Percentiles rank a stretch among this genome's conserved stretches.
phyloP scores from a whole-genome alignment of 2,888 invertebrate genomes.

The Caenorhabditis uteleia region DNA sequence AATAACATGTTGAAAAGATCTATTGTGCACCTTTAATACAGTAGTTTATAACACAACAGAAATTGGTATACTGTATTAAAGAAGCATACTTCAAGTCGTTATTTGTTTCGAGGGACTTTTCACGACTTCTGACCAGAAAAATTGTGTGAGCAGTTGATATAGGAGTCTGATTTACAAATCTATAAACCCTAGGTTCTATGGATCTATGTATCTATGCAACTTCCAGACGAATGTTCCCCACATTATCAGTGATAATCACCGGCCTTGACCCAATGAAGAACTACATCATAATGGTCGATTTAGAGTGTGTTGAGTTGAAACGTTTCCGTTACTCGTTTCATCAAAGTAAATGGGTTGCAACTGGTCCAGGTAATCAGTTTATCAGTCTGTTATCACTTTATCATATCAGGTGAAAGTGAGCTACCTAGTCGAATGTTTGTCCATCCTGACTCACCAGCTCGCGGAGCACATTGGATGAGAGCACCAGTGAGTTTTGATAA shows the following conservation, averaged over 20 bases:
- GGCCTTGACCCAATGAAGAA: constrained; percentile 73
- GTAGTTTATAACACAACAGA: too few species aligned
- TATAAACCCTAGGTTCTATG: too few species aligned
- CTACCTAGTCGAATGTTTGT: constrained; percentile 79
- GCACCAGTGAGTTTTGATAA: constrained; percentile 93
- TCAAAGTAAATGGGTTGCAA: constrained; percentile 95
- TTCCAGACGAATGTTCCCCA: constrained; percentile 94
- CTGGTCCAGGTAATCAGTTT: constrained; percentile 80
- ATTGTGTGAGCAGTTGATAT: too few species aligned
- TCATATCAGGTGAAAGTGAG: constrained; percentile 82
- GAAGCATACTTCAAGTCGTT: too few species aligned
- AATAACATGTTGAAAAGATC: too few species aligned
- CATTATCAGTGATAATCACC: constrained; percentile 89
- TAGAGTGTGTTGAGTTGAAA: constrained; percentile 82
- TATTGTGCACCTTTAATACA: too few species aligned
- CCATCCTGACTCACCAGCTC: constrained; percentile 93
- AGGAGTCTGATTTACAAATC: too few species aligned
- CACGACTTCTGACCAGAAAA: too few species aligned
- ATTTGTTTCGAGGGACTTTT: too few species aligned
- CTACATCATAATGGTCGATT: constrained; percentile 65
- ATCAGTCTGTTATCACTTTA: not conserved
- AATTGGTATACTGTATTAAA: too few species aligned
- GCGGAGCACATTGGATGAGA: constrained; percentile 90
- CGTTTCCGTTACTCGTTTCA: constrained; percentile 97
- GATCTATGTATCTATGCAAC: too few species aligned